phyloP scores from a whole-genome alignment of 2,888 invertebrate species.

The Hermaeophaga mercurialis region DNA sequence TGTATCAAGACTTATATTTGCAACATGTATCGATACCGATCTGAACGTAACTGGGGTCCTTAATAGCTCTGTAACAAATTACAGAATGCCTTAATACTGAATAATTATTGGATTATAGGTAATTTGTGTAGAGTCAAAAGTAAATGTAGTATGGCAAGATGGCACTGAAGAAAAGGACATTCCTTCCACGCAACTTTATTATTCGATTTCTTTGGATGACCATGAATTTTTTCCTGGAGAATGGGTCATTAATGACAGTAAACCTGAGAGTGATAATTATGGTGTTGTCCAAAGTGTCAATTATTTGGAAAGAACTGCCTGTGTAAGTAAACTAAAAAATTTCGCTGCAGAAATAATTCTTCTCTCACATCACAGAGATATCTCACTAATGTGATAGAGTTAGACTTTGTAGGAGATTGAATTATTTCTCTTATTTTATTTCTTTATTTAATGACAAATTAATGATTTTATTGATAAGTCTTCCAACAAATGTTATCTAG shows the following conservation, averaged over 20 bases:
- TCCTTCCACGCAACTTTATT: constrained; percentile 87
- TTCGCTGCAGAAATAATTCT: neutral
- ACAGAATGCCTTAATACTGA: too few species aligned
- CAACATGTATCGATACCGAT: too few species aligned
- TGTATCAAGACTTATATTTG: too few species aligned
- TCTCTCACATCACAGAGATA: too few species aligned
- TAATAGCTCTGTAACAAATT: too few species aligned
- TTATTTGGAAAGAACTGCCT: constrained; percentile 83
- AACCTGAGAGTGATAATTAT: constrained; percentile 72
- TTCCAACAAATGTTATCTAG: too few species aligned
- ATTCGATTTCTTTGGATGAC: constrained; percentile 93
- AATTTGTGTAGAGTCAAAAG: constrained; percentile 52
- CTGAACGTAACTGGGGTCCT: too few species aligned
- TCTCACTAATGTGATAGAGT: too few species aligned
- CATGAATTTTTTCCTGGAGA: constrained; percentile 96
- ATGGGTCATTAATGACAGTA: constrained; percentile 74
- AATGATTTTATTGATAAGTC: too few species aligned
- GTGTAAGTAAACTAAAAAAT: constrained; percentile 50
- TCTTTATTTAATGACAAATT: neutral
- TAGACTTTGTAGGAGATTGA: too few species aligned
- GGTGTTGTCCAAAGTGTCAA: constrained; percentile 92
- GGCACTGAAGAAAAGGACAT: constrained; percentile 86
- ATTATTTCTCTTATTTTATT: neutral
- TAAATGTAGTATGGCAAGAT: constrained; percentile 67
- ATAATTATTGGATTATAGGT: too few species aligned